These are phyloP conservation scores for Silvanus unidentatus DNA, from an alignment of 2,888 invertebrate species.

Conservation along the genomic window DNA sequence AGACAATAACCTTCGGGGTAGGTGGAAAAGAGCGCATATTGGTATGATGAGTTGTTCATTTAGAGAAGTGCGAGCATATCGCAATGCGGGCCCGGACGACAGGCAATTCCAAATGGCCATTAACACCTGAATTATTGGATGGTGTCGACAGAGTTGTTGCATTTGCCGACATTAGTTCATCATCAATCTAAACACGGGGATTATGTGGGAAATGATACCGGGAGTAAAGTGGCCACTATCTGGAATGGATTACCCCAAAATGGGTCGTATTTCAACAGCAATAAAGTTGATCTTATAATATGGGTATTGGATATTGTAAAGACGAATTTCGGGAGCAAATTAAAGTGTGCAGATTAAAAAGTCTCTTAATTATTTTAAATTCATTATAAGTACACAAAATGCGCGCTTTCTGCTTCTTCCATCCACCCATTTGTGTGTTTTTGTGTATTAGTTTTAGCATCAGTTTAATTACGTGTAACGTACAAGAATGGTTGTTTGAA, in stretches of 20 bases:
- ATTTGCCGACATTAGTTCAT: conserved; percentile 39
- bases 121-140: conserved; percentile 47
- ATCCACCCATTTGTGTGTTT: too few species aligned
- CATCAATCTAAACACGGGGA: conserved; percentile 34
- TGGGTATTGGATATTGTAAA: too few species aligned
- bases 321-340: too few species aligned
- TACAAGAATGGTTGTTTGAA: conserved; percentile 29
- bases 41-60: conserved; percentile 44
- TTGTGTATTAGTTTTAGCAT: neutral
- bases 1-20: conserved; percentile 18
- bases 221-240: too few species aligned
- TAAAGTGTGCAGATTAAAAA: too few species aligned
- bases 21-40: conserved; percentile 34
- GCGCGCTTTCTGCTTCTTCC: too few species aligned
- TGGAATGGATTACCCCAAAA: too few species aligned
- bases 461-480: conserved; percentile 8
- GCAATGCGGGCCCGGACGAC: conserved; percentile 42
- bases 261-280: too few species aligned
- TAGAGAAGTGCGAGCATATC: conserved; percentile 45
- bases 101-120: conserved; percentile 45
- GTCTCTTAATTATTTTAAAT: too few species aligned
- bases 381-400: too few species aligned
- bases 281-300: too few species aligned
- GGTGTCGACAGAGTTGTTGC: conserved; percentile 46
- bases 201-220: neutral